Conservation (phyloP, 2,888 invertebrate species). For the Herminia tarsipennalis region DNA sequence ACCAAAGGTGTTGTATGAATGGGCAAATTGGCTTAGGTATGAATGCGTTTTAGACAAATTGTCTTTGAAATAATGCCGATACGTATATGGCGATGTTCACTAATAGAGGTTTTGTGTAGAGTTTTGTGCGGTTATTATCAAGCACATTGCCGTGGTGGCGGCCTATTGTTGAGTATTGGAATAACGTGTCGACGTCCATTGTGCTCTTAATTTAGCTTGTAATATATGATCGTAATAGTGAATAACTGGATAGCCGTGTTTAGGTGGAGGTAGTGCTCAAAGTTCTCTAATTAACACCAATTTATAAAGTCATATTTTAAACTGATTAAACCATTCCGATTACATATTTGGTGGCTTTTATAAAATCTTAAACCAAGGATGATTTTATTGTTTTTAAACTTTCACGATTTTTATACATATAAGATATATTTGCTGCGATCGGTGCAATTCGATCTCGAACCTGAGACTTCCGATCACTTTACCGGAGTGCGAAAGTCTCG, state of each 20-base stretch:
- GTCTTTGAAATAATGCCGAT: constrained; percentile 26
- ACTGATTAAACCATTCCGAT: too few relatives aligned
- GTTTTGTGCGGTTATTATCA: constrained; percentile 29
- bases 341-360: too few relatives aligned
- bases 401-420: too few relatives aligned
- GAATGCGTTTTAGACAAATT: constrained; percentile 37
- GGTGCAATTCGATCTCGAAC: too few relatives aligned
- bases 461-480: too few relatives aligned
- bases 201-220: constrained; percentile 18
- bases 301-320: too few relatives aligned
- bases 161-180: constrained; percentile 21
- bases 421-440: too few relatives aligned
- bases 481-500: too few relatives aligned
- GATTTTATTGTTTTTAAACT: too few relatives aligned
- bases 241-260: too few relatives aligned
- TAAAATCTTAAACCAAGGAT: too few relatives aligned
- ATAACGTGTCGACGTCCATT: constrained; percentile 16
- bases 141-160: constrained; percentile 8
- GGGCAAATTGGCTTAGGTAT: constrained; percentile 33
- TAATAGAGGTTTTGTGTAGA: constrained; percentile 23
- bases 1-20: constrained; percentile 23
- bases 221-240: constrained; percentile 3
- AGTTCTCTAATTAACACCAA: constrained; percentile 5
- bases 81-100: constrained; percentile 28
- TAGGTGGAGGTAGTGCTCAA: not conserved